Percentiles rank a stretch among this genome's conserved stretches.
Conservation (phyloP, 2,113 vertebrate species). For the Alaudala cheleensis region DNA sequence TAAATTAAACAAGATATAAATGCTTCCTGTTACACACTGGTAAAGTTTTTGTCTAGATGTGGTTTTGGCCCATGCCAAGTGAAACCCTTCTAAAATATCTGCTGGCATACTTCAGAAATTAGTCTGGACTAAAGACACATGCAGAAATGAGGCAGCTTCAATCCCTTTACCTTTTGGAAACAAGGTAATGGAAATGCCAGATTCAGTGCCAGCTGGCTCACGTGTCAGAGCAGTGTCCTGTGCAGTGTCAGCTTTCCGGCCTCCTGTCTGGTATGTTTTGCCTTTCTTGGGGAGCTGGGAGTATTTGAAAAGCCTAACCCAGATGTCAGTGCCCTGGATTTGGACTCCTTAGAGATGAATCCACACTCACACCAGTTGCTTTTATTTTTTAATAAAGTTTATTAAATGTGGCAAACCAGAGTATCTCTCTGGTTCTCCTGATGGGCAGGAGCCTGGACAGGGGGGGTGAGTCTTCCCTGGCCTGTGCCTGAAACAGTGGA, state of each 20-base stretch:
- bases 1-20: background rate
- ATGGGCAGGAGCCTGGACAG: too few relatives aligned
- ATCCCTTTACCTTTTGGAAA: background rate
- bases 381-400: background rate
- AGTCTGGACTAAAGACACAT: background rate
- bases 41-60: background rate
- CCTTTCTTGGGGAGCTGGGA: background rate
- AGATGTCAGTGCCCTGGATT: background rate
- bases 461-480: too few relatives aligned
- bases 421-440: too few relatives aligned
- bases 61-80: background rate
- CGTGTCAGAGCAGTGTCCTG: rapidly evolving
- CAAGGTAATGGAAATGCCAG: background rate
- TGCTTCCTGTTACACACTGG: background rate
- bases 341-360: background rate
- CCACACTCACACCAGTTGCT: background rate
- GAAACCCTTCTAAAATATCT: background rate
- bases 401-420: too few relatives aligned
- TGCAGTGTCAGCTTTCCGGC: background rate
- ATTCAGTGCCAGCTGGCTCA: background rate
- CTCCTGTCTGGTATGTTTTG: background rate
- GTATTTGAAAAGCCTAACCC: background rate
- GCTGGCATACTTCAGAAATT: background rate
- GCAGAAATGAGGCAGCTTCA: background rate
- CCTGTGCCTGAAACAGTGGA: too few relatives aligned